These are phyloP conservation scores for Odontophorus gujanensis DNA, from an alignment of 2,113 vertebrate genomes.

Conservation along the genomic window DNA sequence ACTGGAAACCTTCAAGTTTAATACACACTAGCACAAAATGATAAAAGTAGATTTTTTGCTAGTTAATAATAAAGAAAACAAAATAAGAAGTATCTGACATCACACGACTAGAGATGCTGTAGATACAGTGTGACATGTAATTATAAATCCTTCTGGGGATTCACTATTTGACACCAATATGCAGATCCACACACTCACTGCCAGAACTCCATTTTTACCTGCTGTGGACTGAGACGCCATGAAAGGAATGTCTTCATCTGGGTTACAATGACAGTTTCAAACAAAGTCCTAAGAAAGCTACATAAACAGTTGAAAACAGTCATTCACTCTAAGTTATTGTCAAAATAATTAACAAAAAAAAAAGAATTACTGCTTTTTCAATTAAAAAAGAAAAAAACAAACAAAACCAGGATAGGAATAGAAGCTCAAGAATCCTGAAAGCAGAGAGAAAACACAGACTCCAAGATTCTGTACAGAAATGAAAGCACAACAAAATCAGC, in stretches of 20 bases:
- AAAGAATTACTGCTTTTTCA: slow-evolving; percentile 21
- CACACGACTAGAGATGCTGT: slow-evolving; percentile 8
- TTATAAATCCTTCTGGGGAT: slow-evolving; percentile 17
- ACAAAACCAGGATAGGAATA: neutral
- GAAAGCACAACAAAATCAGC: neutral
- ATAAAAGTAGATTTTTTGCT: slow-evolving; percentile 22
- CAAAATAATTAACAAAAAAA: neutral
- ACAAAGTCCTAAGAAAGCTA: slow-evolving; percentile 50
- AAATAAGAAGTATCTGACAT: slow-evolving; percentile 48
- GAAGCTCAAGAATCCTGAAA: neutral
- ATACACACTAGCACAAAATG: slow-evolving; percentile 9
- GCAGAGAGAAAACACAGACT: neutral
- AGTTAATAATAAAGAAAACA: slow-evolving; percentile 44
- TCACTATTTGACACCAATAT: slow-evolving; percentile 17
- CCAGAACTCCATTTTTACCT: slow-evolving; percentile 24
- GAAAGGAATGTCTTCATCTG: slow-evolving; percentile 10
- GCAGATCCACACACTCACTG: neutral
- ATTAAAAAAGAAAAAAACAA: neutral
- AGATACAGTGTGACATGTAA: slow-evolving; percentile 33
- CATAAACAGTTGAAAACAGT: slow-evolving; percentile 50
- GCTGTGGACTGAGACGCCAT: neutral
- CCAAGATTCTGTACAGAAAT: neutral
- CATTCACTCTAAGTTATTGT: slow-evolving; percentile 42
- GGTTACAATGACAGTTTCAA: neutral
- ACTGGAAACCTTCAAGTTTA: slow-evolving; percentile 26